Base-by-base conservation (phyloP, 2,797 vertebrate genomes). In the Artibeus lituratus region DNA sequence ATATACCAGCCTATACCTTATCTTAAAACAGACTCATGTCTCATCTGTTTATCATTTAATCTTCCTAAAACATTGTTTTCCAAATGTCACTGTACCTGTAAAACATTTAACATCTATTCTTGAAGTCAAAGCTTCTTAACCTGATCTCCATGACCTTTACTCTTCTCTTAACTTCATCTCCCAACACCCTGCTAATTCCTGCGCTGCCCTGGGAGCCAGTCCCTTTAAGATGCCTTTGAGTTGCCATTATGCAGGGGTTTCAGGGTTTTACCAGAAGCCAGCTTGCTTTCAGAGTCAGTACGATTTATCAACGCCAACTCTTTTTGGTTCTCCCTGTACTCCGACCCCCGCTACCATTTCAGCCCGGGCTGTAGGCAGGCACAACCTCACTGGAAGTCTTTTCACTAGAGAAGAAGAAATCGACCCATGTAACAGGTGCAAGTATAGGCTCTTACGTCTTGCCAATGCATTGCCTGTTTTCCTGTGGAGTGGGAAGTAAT, bases 11-110 rank as follows among this genome's bases (percentile, higher is more conserved):
- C n/a, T 77, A 32, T 83, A 32, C 22, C 3, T 69, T 65, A 57
- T 19, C 37, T 65, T 83, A 49, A 74, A 26, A 72, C 65, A 47
- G 49, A 91, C 44, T 42, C 24, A 72, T 65, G 44, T 26, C 39
- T 44, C 15, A 21, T 67, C 37, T 57, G 9, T 82, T n/a, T 67
- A 44, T 87, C 49, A 84, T 49, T 78, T 78, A 47, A n/a, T 32
- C 55, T 76, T 59, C 42, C 35, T 55, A 70, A 93, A 91, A 37
- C 74, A 76, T 53, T 91, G 35, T 39, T 97, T 94, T 85, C 15
- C 22, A 96, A 93, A 81, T 76, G 29, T 37, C 21, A 44, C 16
- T 76, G 51, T 26, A 59, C 10, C 39, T 57, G 74, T 49, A 77
- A 76, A 80, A 32, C 10, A 37, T 62, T 37, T 51, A 77, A 21